Evolutionary conservation across 2,888 invertebrate genomes (phyloP).

Genomic region (Petrophora chlorosata): DNA sequence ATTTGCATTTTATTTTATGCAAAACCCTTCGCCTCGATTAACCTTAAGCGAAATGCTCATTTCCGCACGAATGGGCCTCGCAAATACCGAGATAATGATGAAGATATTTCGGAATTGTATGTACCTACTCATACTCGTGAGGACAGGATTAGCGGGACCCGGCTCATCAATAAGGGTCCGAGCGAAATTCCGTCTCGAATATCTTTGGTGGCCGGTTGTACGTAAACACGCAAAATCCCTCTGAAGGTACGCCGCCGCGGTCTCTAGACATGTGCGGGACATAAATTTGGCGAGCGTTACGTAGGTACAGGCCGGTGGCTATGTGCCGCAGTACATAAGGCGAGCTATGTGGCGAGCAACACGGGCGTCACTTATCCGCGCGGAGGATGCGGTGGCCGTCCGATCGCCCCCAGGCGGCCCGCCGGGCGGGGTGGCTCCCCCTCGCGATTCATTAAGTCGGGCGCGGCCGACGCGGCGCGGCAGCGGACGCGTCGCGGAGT

Average conservation of each 20-base stretch:
- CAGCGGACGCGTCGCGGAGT: slow-evolving; percentile 83
- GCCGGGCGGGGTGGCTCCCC: slow-evolving; percentile 55
- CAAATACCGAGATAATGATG: slow-evolving; percentile 35
- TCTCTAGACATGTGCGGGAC: slow-evolving; percentile 83
- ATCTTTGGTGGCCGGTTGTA: slow-evolving; percentile 73
- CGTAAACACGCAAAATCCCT: slow-evolving; percentile 83
- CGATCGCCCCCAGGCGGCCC: slow-evolving; percentile 69
- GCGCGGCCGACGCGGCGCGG: slow-evolving; percentile 82
- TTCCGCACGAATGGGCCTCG: slow-evolving; percentile 28
- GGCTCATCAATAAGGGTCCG: slow-evolving; percentile 77
- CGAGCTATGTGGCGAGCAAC: slow-evolving; percentile 77
- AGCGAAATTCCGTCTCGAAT: slow-evolving; percentile 76
- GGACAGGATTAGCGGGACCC: slow-evolving; percentile 54
- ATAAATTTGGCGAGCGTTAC: slow-evolving; percentile 83
- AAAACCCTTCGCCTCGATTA: slow-evolving; percentile 48
- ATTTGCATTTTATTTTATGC: slow-evolving; percentile 59
- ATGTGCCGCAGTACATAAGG: slow-evolving; percentile 77
- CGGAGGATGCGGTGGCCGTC: slow-evolving; percentile 82
- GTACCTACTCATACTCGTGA: slow-evolving; percentile 29
- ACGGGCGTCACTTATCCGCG: slow-evolving; percentile 84
- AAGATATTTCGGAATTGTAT: slow-evolving; percentile 34
- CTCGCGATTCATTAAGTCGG: slow-evolving; percentile 83
- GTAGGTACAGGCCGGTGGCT: slow-evolving; percentile 79
- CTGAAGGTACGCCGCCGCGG: slow-evolving; percentile 81
- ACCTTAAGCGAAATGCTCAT: slow-evolving; percentile 40